Percentiles rank a stretch among this genome's conserved stretches.
These are phyloP conservation scores for Cathartes aura DNA, from an alignment of 2,113 vertebrate species.

Conservation along the genomic window DNA sequence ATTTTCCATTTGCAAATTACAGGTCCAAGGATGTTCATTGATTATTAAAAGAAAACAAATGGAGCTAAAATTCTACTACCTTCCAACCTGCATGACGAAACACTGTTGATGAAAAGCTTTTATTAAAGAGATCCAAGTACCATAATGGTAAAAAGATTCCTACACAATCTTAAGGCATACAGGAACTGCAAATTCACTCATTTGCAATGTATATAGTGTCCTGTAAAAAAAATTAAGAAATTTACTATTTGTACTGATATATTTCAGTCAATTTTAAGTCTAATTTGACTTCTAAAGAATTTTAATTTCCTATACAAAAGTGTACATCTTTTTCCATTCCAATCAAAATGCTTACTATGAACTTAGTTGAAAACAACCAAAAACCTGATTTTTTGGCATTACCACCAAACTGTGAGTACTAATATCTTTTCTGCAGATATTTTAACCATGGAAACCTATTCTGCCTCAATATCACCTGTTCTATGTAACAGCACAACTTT, in stretches of 20 bases:
- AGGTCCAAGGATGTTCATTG: conserved; percentile 49
- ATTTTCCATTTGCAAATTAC: conserved; percentile 50
- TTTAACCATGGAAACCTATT: conserved; percentile 79
- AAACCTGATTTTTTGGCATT: not conserved
- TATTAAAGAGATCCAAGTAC: not conserved
- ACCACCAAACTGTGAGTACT: not conserved
- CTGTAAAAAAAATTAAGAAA: not conserved
- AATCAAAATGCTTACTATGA: not conserved
- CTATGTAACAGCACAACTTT: conserved; percentile 77
- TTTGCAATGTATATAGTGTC: not conserved
- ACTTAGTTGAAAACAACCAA: not conserved
- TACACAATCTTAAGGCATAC: not conserved
- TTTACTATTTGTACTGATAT: not conserved
- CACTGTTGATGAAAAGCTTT: not conserved
- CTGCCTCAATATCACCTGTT: conserved; percentile 68
- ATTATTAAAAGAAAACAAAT: conserved; percentile 40
- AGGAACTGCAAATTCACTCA: conserved; percentile 18
- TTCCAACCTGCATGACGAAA: not conserved
- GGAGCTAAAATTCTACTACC: conserved; percentile 10
- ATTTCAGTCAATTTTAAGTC: not conserved
- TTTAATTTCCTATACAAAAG: not conserved
- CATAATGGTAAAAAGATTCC: conserved; percentile 40
- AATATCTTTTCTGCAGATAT: not conserved
- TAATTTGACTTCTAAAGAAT: not conserved
- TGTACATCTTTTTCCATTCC: not conserved